These are phyloP conservation scores for Parauchenoglanis ngamensis DNA, from an alignment of 2,797 vertebrate species.

Conservation along the genomic window DNA sequence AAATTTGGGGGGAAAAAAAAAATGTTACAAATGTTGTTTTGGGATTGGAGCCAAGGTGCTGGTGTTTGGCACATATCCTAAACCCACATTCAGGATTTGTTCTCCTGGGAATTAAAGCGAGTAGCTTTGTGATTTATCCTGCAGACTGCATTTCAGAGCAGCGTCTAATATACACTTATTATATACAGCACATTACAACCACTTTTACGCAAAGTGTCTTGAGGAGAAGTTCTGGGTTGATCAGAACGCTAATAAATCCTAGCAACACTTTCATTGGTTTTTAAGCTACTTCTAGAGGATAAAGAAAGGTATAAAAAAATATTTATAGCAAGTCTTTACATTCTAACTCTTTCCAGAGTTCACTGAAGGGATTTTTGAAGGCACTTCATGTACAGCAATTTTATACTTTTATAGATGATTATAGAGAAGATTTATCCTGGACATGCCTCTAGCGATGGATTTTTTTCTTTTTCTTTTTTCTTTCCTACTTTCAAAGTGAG, in stretches of 20 bases:
- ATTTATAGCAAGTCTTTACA: not conserved
- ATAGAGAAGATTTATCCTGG: not conserved
- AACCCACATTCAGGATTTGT: not conserved
- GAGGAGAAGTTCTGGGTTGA: not conserved
- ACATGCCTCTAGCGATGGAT: not conserved
- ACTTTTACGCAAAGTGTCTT: not conserved
- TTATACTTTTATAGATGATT: not conserved
- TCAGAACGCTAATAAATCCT: not conserved
- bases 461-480: not conserved
- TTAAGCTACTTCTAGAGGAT: not conserved
- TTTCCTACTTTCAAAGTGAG: not conserved
- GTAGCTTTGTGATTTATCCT: not conserved
- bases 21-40: not conserved
- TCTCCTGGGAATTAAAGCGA: not conserved
- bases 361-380: not conserved
- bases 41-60: not conserved
- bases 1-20: not conserved
- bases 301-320: not conserved
- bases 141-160: not conserved
- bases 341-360: not conserved
- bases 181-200: not conserved
- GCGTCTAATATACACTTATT: not conserved
- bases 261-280: not conserved
- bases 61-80: constrained; percentile 4
- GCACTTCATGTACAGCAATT: not conserved